These are phyloP conservation scores for Agelas oroides DNA, from an alignment of 37 sponge, comb jelly and placozoan genomes.

Conservation along the genomic window DNA sequence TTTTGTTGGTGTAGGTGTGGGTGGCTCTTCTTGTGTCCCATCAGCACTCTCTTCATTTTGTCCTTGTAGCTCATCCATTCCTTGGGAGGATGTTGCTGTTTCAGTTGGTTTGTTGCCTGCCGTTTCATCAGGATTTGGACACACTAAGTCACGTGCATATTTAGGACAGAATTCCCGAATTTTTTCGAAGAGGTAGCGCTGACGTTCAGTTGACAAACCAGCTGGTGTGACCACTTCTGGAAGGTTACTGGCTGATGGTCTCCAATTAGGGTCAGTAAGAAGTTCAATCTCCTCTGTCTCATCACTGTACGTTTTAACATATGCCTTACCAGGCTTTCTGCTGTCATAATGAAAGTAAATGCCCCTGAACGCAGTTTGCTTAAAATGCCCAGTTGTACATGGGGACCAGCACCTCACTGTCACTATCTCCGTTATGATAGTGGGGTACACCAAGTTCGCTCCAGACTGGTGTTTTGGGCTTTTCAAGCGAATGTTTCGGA, in stretches of 20 bases:
- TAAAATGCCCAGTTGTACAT: no score
- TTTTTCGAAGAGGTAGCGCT: not conserved
- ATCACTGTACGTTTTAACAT: not conserved
- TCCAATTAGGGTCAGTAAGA: not conserved
- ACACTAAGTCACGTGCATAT: no score
- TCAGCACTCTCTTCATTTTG: no score
- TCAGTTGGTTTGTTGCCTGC: no score
- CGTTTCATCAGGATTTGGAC: no score
- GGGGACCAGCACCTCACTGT: slow-evolving; percentile 3
- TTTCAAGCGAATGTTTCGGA: slow-evolving; percentile 5
- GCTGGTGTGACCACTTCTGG: not conserved
- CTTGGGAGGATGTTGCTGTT: no score
- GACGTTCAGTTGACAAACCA: not conserved
- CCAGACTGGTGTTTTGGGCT: slow-evolving; percentile 57
- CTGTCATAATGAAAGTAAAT: no score
- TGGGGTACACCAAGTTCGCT: slow-evolving; percentile 47
- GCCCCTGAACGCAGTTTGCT: no score
- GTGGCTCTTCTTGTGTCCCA: no score
- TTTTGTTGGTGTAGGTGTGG: no score
- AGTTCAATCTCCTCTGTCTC: not conserved
- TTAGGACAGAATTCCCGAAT: no score
- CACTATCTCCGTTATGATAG: slow-evolving; percentile 20
- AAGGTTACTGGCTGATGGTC: not conserved
- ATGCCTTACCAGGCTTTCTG: not conserved
- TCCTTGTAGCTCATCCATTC: no score